phyloP scores from a whole-genome alignment of 1,140 invertebrate species.

The Drosophila fuyamai region DNA sequence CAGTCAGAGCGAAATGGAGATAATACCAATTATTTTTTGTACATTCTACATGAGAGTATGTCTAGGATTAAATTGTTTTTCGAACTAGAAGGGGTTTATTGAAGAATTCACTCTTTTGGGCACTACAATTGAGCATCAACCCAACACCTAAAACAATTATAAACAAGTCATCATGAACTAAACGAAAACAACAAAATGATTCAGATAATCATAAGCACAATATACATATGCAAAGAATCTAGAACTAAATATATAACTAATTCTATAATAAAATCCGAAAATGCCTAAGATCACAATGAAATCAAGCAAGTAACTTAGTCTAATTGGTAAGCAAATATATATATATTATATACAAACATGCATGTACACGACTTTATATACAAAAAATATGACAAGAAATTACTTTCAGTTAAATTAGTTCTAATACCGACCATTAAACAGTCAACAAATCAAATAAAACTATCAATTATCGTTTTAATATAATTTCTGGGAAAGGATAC shows the following conservation, averaged over 20 bases:
- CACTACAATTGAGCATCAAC: slow-evolving; percentile 19
- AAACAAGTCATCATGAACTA: slow-evolving; percentile 19
- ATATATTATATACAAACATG: slow-evolving; percentile 54
- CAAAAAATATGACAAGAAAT: slow-evolving; percentile 30
- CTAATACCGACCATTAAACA: slow-evolving; percentile 55
- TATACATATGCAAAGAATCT: slow-evolving; percentile 45
- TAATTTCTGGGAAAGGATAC: not conserved
- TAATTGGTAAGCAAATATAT: slow-evolving; percentile 70
- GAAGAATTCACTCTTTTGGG: slow-evolving; percentile 1
- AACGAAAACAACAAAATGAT: slow-evolving; percentile 53
- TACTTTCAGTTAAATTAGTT: slow-evolving; percentile 69
- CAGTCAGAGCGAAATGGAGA: slow-evolving; percentile 17
- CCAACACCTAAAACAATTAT: slow-evolving; percentile 32
- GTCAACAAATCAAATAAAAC: slow-evolving; percentile 65
- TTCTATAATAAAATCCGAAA: slow-evolving; percentile 25
- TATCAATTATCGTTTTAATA: slow-evolving; percentile 3
- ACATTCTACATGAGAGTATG: slow-evolving; percentile 32
- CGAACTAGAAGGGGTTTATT: not conserved
- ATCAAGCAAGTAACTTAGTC: slow-evolving; percentile 55
- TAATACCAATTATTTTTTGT: slow-evolving; percentile 70
- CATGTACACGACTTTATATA: slow-evolving; percentile 54
- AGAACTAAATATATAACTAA: slow-evolving; percentile 51
- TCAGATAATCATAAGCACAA: slow-evolving; percentile 81
- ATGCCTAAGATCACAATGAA: slow-evolving; percentile 51
- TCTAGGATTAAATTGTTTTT: slow-evolving; percentile 20